These are phyloP conservation scores for Lepidonotus clava DNA, from an alignment of 2,888 invertebrate genomes.

Conservation along the genomic window DNA sequence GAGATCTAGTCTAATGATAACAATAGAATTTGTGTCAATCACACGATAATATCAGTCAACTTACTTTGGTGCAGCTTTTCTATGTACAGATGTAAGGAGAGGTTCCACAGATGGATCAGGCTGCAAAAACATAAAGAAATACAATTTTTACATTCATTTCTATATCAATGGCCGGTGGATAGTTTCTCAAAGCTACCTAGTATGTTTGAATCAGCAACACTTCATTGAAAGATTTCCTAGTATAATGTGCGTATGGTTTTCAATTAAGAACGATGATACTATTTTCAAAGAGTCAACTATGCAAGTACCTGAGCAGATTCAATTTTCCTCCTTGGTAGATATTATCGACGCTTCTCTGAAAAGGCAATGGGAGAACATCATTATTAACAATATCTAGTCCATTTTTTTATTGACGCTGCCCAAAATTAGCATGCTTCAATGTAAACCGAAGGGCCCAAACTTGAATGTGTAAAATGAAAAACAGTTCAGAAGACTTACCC, in stretches of 20 bases:
- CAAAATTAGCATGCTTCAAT: too few relatives aligned
- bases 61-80: constrained; percentile 74
- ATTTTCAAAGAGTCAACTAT: not conserved
- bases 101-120: constrained; percentile 77
- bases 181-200: too few relatives aligned
- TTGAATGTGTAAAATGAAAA: too few relatives aligned
- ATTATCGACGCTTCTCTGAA: constrained; percentile 77
- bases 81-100: constrained; percentile 74
- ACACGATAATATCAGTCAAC: constrained; percentile 1
- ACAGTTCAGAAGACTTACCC: constrained; percentile 66
- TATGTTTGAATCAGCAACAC: too few relatives aligned
- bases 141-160: not conserved
- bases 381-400: not conserved
- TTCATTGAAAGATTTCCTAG: too few relatives aligned
- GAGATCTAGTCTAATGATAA: not conserved
- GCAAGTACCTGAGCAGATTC: constrained; percentile 69
- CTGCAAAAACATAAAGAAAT: constrained; percentile 61
- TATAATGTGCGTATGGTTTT: too few relatives aligned
- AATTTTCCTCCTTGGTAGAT: constrained; percentile 75
- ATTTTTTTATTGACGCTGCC: not conserved
- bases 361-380: constrained; percentile 44
- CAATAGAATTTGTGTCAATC: not conserved
- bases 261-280: too few relatives aligned
- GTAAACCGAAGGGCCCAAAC: too few relatives aligned
- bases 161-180: not conserved